These are phyloP conservation scores for Ciconia nigra DNA, from an alignment of 2,797 vertebrate genomes.

Conservation along the genomic window DNA sequence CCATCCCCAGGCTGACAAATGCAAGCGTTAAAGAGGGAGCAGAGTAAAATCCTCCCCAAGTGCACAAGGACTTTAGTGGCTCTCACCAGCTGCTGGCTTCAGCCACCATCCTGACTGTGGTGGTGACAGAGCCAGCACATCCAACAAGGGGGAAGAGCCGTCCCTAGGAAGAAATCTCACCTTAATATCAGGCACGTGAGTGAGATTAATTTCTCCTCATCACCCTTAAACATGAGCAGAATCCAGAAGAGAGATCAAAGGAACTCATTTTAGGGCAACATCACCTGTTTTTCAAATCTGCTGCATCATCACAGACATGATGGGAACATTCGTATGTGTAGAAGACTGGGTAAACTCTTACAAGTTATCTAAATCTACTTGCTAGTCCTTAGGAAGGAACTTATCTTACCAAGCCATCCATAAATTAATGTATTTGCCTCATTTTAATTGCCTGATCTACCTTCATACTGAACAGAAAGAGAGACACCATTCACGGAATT, in stretches of 20 bases:
- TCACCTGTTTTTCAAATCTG: neutral
- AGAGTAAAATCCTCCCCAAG: neutral
- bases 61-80: neutral
- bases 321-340: neutral
- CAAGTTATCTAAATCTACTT: neutral
- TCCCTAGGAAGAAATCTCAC: neutral
- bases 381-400: neutral
- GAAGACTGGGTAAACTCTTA: neutral
- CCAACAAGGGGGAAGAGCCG: neutral
- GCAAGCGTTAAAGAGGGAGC: neutral
- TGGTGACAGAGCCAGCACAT: neutral
- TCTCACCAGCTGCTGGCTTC: neutral
- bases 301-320: neutral
- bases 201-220: neutral
- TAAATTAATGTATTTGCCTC: neutral
- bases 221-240: neutral
- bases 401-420: neutral
- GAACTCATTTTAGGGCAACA: neutral
- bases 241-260: neutral
- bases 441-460: neutral
- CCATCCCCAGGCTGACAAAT: neutral
- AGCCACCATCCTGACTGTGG: neutral
- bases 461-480: neutral
- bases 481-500: neutral
- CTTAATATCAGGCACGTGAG: neutral